phyloP scores from a whole-genome alignment of 2,113 vertebrate species.

The Tringa solitaria region DNA sequence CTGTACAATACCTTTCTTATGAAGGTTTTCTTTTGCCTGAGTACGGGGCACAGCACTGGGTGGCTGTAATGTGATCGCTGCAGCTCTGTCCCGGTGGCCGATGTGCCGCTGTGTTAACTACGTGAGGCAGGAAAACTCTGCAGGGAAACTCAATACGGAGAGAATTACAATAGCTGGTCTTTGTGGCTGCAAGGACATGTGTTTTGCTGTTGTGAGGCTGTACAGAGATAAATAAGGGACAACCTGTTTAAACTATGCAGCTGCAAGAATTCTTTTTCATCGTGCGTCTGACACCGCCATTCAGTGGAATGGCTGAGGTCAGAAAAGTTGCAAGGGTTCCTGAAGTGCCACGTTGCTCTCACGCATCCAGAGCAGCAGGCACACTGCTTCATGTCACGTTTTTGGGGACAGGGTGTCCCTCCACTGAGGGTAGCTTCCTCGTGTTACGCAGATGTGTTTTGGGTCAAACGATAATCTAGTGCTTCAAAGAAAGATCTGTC shows the following conservation, averaged over 20 bases:
- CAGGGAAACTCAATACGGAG: background rate
- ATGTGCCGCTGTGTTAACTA: accelerated
- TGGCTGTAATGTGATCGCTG: background rate
- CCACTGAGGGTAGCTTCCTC: background rate
- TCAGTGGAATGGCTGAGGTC: background rate
- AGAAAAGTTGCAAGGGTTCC: background rate
- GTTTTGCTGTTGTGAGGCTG: background rate
- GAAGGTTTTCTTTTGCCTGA: background rate
- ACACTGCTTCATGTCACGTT: accelerated
- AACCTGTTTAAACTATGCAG: constrained; percentile 1
- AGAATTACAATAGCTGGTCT: constrained; percentile 11
- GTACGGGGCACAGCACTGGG: accelerated
- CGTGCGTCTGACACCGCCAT: accelerated
- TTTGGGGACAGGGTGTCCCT: background rate
- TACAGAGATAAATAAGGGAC: constrained; percentile 12
- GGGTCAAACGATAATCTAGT: background rate
- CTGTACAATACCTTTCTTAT: accelerated
- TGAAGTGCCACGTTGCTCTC: background rate
- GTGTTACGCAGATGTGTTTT: background rate
- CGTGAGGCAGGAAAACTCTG: background rate
- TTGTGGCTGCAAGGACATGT: background rate
- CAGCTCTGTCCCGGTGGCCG: background rate
- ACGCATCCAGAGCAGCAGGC: background rate
- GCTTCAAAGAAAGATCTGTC: background rate
- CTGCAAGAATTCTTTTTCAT: background rate